Evolutionary conservation across 1,140 invertebrate species (phyloP), one percentile per base, ranked within the genome.

Genomic region (Episyrphus balteatus): DNA sequence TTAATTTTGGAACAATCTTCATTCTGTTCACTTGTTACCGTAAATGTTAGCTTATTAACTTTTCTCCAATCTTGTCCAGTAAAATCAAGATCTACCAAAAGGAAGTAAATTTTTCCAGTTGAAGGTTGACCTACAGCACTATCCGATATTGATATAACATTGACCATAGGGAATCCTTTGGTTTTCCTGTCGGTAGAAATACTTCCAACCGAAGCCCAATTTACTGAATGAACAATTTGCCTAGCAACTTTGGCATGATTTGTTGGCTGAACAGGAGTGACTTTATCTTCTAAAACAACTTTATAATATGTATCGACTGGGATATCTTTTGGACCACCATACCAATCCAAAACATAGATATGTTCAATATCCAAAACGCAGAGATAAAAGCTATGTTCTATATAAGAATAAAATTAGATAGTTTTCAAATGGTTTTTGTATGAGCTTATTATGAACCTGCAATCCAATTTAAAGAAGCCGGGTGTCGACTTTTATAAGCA

Each of bases 331-430:
- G 82, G 78, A 12, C 86, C 86, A 9, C 86, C 86, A 61, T 87
- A 88, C 58, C 75, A 82, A 58, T 88, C 84, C 40, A 88, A 61
- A 46, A 88, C 75, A 21, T 73, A 75, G 40, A 89, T 83, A 53
- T 82, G 74, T 11, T 66, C 63, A 21, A 88, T 83, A 39, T 83
- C 72, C 54, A 90, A 51, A 67, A 85, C 85, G 1, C 81, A 82
- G 14, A 88, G 76, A 54, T 79, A 85, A 69, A 84, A 90, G 14
- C 75, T 66, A 66, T 89, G 86, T 59, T 77, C 83, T 86, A 59
- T n/a, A n/a, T n/a, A n/a, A n/a, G n/a, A 32, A 75, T 72, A 47
- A 14, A 47, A 31, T 37, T 9, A 21, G 41, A 49, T 46, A 49
- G 32, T 37, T 37, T n/a, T n/a, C n/a, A n/a, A 36, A 30, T 38